phyloP scores from a whole-genome alignment of 1,140 invertebrate genomes.

The Trichogramma pretiosum region DNA sequence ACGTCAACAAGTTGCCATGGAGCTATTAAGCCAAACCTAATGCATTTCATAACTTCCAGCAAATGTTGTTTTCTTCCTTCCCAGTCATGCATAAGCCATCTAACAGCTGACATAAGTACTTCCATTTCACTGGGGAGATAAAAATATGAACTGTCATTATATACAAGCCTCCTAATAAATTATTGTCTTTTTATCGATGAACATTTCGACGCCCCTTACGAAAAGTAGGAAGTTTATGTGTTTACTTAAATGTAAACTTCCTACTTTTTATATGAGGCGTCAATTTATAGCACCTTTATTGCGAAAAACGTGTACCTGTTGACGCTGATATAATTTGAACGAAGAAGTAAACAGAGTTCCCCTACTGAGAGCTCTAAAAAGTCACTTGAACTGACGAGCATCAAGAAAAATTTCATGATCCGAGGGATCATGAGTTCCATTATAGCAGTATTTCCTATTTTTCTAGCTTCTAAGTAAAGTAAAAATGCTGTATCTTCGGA shows the following conservation, averaged over 20 bases:
- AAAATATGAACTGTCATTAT: background rate
- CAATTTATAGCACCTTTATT: constrained; percentile 2
- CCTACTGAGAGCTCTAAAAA: constrained; percentile 55
- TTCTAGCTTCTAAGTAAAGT: constrained; percentile 54
- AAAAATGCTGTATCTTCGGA: constrained; percentile 62
- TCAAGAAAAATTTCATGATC: constrained; percentile 62
- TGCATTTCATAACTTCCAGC: constrained; percentile 53
- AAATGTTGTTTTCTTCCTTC: constrained; percentile 45
- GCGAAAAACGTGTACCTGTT: constrained; percentile 51
- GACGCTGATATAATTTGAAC: constrained; percentile 60
- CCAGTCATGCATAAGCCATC: constrained; percentile 66
- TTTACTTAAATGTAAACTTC: too few relatives aligned
- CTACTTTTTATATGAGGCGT: constrained; percentile 7
- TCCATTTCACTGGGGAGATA: constrained; percentile 55
- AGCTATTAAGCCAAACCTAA: constrained; percentile 64
- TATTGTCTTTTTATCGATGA: background rate
- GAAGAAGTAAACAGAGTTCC: constrained; percentile 54
- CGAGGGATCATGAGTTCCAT: constrained; percentile 64
- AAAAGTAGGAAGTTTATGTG: too few relatives aligned
- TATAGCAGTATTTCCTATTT: constrained; percentile 47
- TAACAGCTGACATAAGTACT: constrained; percentile 63
- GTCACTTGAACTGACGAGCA: constrained; percentile 60
- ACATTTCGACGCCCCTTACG: background rate
- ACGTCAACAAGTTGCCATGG: constrained; percentile 66
- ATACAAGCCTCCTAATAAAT: background rate